Evolutionary conservation across 2,113 vertebrate genomes (phyloP), one percentile per base, ranked within the genome.

Genomic region (Vanacampus margaritifer): DNA sequence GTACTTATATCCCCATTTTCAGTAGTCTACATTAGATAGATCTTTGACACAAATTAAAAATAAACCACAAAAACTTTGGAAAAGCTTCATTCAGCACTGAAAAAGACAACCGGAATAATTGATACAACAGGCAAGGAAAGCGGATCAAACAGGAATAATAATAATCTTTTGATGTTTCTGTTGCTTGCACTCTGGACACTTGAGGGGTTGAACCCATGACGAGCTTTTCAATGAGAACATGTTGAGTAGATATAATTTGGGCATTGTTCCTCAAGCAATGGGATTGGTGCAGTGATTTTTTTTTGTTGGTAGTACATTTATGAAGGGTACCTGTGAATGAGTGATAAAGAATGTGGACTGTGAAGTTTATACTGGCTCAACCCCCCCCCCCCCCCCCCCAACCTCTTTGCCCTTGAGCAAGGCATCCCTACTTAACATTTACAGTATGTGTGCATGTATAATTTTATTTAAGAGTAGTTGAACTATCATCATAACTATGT

Each of bases 181-280:
- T 43, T 62, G 71, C 61, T 81, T 75, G 62, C 62, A 63, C 71
- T 62, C 65, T 76, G 82, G 84, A 88, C 85, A 88, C 83, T 83
- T 86, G 85, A 83, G 78, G 87, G 75, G 79, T 67, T 76, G 70
- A 85, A 87, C 80, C 63, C 70, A 48, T 76, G 80, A 78, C 78
- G 72, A 68, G 77, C 77, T 73, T 68, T 77, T 69, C 63, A 46
- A 69, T 71, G 45, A 68, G 68, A 72, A 60, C 71, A 54, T 69
- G 60, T 63, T 73, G 36, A 75, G 36, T 26, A 37, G 72, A 73
- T 50, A 57, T 82, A 80, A 83, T 75, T 73, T 68, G 81, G 73
- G 81, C 81, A 84, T 71, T 79, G 58, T 70, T 65, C 69, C 57
- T 64, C 75, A 79, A 71, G 75, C 65, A 58, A 51, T 66, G 56